phyloP scores from a whole-genome alignment of 2,888 invertebrate genomes.

The Trachelus iudaicus region DNA sequence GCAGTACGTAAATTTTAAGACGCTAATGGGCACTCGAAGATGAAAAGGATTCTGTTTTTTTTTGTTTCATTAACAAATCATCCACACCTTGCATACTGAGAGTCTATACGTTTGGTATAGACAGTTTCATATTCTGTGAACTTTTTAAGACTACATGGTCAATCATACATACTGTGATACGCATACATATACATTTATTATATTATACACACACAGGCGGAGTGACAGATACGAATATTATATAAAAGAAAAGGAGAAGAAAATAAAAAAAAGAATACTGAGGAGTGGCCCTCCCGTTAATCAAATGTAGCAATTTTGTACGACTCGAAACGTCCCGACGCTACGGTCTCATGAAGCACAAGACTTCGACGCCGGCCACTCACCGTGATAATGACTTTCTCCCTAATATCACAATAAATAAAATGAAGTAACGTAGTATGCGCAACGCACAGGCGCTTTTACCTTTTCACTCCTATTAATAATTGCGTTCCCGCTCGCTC shows the following conservation, averaged over 20 bases:
- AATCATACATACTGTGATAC: background rate
- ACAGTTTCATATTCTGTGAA: background rate
- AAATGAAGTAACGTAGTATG: slow-evolving; percentile 14
- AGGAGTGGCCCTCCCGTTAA: too few species aligned
- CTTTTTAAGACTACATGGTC: background rate
- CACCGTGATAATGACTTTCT: slow-evolving; percentile 20
- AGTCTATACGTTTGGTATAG: background rate
- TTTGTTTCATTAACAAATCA: slow-evolving; percentile 10
- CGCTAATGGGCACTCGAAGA: background rate
- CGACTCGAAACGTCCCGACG: background rate
- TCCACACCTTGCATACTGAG: background rate
- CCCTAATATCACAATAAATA: slow-evolving; percentile 41
- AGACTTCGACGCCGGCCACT: background rate
- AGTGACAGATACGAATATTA: background rate
- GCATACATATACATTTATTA: slow-evolving; percentile 5
- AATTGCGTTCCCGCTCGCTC: background rate
- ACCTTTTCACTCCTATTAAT: background rate
- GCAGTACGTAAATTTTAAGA: slow-evolving; percentile 24
- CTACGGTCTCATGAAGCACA: background rate
- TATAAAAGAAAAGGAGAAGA: background rate
- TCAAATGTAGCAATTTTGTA: background rate
- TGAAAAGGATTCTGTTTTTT: slow-evolving; percentile 3
- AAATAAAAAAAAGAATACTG: background rate
- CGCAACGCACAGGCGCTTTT: background rate
- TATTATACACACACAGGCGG: background rate